A percentile compares a stretch with the other conserved stretches of the same genome.
These are phyloP conservation scores for Coronaproctus castanopsis DNA, from an alignment of 2,888 invertebrate species.

Conservation along the genomic window DNA sequence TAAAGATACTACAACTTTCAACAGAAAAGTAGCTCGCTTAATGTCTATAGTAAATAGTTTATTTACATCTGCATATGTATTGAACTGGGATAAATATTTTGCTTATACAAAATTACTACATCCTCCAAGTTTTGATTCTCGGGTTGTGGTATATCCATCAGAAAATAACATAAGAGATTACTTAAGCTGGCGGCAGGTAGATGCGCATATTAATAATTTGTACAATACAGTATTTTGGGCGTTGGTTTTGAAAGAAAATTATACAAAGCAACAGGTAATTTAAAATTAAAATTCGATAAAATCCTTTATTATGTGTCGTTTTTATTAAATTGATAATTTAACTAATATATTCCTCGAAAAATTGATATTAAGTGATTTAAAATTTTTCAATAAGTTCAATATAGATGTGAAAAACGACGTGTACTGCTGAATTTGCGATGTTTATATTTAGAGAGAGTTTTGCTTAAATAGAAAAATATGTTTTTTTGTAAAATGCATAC, in stretches of 20 bases:
- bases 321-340: no score
- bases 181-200: slow-evolving; percentile 79
- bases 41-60: slow-evolving; percentile 69
- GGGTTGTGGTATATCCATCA: slow-evolving; percentile 70
- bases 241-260: slow-evolving; percentile 51
- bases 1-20: slow-evolving; percentile 53
- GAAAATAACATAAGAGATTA: slow-evolving; percentile 73
- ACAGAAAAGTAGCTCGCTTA: slow-evolving; percentile 63
- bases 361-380: no score
- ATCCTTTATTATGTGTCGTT: no score
- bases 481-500: no score
- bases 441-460: no score
- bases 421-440: no score
- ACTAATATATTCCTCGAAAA: no score
- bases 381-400: no score
- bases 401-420: no score
- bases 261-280: slow-evolving; percentile 48
- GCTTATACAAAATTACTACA: slow-evolving; percentile 44
- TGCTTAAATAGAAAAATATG: no score
- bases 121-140: slow-evolving; percentile 81
- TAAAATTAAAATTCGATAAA: no score
- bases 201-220: slow-evolving; percentile 89
- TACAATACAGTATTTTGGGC: slow-evolving; percentile 95
- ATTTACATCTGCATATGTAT: slow-evolving; percentile 73
- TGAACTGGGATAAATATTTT: slow-evolving; percentile 69